Evolutionary conservation across 2,113 vertebrate species (phyloP), one percentile per base, ranked within the genome.

Genomic region (Garra rufa): DNA sequence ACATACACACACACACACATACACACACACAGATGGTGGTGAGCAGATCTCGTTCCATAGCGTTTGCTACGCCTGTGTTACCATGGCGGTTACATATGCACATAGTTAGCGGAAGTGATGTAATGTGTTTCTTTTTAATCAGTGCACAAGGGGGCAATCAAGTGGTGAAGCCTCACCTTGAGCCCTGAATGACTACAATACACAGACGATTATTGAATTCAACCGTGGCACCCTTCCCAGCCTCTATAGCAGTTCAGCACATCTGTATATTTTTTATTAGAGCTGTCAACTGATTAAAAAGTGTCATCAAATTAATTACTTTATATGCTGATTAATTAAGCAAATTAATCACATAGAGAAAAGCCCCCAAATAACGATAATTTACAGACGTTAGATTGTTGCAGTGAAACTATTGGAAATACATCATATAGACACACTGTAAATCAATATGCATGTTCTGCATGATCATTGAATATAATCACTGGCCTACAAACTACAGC

Each of bases 1-100:
- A 81, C 84, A 85, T 28, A 28, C 63, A 70, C 46, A 63, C 55
- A 75, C 9, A 75, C 73, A 82, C 63, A 70, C 46, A 63, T 44
- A 75, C 9, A 75, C 73, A 82, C 83, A 82, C 83, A 85, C 67
- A 83, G 46, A 87, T 48, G 83, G 77, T 52, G 28, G 69, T 75
- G 83, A 80, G 41, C 50, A 30, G 52, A 57, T 71, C 26, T 13
- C 67, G 26, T 85, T 85, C 76, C 63, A 73, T 74, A 17, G 65
- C 46, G 21, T 63, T 73, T 74, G 76, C 73, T 77, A 41, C 1
- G 46, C 69, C 44, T 19, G 70, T 76, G 86, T 87, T 87, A 48
- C 82, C 71, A 87, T 81, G 78, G 61, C 7, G 43, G 77, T 19
- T 61, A 81, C 61, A 55, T 82, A 81, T 67, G 75, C 63, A 80